Conservation (phyloP, 2,797 vertebrate genomes). For the Dendrocincla tyrannina region DNA sequence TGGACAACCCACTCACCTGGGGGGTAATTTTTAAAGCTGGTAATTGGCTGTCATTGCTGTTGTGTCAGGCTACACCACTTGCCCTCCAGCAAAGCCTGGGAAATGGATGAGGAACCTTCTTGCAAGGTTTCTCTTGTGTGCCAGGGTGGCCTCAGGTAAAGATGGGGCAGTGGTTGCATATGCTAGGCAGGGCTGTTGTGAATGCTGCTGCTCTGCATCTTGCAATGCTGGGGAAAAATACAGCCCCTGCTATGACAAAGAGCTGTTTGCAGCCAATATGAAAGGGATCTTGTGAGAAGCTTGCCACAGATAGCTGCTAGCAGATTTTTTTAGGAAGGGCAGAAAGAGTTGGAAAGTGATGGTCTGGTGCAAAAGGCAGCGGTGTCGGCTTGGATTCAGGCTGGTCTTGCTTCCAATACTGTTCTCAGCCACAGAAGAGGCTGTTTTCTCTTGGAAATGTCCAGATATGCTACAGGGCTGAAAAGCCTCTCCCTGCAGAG, state of each 20-base stretch:
- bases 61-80: background rate
- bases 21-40: constrained; percentile 19
- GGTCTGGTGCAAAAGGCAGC: background rate
- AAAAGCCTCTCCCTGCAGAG: background rate
- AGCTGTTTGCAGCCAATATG: background rate
- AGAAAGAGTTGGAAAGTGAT: background rate
- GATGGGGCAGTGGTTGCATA: background rate
- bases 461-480: background rate
- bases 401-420: background rate
- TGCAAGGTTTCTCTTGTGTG: background rate
- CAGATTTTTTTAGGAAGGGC: background rate
- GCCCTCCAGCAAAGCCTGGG: background rate
- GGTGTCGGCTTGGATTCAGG: background rate
- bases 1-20: background rate
- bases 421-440: background rate
- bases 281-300: background rate
- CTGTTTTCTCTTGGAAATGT: background rate
- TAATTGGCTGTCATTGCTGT: constrained; percentile 34
- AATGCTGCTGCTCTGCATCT: background rate
- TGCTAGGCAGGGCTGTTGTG: background rate
- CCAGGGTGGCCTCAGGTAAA: background rate
- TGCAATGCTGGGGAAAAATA: background rate
- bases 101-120: background rate
- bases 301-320: background rate
- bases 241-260: background rate